A percentile compares a stretch with the other conserved stretches of the same genome.
Conservation (phyloP, 2,888 invertebrate species). For the Tenthredo notha region DNA sequence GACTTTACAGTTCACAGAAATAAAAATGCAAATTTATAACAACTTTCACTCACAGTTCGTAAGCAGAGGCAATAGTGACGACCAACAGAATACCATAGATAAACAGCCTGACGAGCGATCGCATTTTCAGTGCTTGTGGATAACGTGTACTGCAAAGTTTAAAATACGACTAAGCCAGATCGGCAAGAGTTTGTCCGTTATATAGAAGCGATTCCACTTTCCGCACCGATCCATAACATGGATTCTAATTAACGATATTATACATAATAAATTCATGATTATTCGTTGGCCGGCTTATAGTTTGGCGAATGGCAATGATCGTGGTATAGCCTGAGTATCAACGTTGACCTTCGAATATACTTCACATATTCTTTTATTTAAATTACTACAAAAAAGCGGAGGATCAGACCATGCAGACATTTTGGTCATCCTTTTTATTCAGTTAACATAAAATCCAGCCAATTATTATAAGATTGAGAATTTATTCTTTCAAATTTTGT, state of each 20-base stretch:
- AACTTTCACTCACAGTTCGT: constrained; percentile 38
- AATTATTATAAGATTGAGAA: background rate
- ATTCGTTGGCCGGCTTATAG: background rate
- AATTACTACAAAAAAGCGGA: background rate
- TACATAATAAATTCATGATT: background rate
- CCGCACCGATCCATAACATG: background rate
- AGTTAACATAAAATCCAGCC: too few species aligned
- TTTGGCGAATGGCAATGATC: constrained; percentile 6
- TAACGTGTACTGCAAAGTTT: background rate
- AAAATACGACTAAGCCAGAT: constrained; percentile 9
- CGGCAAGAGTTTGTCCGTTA: background rate
- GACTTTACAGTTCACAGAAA: background rate
- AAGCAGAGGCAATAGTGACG: background rate
- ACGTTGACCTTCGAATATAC: background rate
- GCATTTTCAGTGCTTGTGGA: background rate
- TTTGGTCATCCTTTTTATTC: too few species aligned
- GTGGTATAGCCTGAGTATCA: background rate
- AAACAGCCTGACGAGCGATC: background rate
- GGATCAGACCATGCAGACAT: too few species aligned
- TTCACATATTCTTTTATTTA: background rate
- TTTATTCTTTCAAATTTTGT: background rate
- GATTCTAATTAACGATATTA: background rate
- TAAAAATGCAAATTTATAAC: constrained; percentile 1
- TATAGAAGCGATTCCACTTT: constrained; percentile 15
- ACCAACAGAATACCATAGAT: constrained; percentile 14